These are phyloP conservation scores for Chalcis sispes DNA, from an alignment of 2,888 invertebrate species.

Conservation along the genomic window DNA sequence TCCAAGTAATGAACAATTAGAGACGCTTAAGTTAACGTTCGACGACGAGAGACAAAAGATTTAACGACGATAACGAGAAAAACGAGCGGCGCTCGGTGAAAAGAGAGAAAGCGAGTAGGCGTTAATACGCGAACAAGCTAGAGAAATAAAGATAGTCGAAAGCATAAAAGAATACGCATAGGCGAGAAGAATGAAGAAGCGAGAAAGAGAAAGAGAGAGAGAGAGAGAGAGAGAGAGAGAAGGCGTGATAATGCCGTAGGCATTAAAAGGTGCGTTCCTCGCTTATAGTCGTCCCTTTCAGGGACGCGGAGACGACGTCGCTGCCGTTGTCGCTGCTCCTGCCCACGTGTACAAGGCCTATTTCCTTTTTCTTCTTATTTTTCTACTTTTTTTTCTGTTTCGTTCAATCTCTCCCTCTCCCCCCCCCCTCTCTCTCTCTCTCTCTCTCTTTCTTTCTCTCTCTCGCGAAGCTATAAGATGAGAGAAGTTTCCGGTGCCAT, in stretches of 20 bases:
- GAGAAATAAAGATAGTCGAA: background rate
- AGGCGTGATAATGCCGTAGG: slow-evolving; percentile 2
- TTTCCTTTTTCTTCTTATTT: slow-evolving; percentile 3
- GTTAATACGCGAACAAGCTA: background rate
- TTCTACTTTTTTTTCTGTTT: too few relatives aligned
- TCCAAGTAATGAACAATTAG: slow-evolving; percentile 34
- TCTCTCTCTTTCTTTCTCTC: too few relatives aligned
- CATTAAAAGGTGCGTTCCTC: background rate
- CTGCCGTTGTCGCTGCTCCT: too few relatives aligned
- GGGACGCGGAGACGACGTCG: background rate
- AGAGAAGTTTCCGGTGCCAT: background rate
- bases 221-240: background rate
- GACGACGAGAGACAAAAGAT: slow-evolving; percentile 22
- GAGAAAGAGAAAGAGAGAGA: background rate
- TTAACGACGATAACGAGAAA: background rate
- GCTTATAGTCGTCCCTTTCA: too few relatives aligned
- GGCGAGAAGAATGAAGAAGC: too few relatives aligned
- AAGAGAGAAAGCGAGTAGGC: slow-evolving; percentile 18
- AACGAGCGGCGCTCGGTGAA: background rate
- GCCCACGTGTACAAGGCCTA: background rate
- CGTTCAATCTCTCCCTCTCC: too few relatives aligned
- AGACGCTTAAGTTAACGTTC: slow-evolving; percentile 1
- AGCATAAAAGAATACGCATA: background rate
- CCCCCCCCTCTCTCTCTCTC: too few relatives aligned
- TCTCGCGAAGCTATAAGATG: background rate